A percentile compares a stretch with the other conserved stretches of the same genome.
Conservation (phyloP, 64 coral and sea anemone genomes). For the Dendrophyllia cribrosa region DNA sequence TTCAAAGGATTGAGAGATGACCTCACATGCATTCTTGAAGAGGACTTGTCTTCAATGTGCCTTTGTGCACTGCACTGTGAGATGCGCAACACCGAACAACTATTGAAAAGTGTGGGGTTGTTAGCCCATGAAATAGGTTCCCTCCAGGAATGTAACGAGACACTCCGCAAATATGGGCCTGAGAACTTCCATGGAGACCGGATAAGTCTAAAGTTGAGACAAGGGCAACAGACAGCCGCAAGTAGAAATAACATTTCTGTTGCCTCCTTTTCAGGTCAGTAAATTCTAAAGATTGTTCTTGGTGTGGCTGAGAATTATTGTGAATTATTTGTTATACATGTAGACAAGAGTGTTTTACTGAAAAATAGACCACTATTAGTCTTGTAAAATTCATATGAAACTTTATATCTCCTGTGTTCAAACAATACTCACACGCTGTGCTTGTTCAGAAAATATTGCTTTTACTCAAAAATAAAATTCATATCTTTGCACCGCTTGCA, state of each 20-base stretch:
- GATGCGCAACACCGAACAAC: slow-evolving; percentile 34
- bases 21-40: slow-evolving; percentile 28
- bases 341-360: no score
- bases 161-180: slow-evolving; percentile 42
- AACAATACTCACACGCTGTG: no score
- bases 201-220: neutral
- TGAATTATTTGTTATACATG: no score
- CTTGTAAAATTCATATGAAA: no score
- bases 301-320: no score
- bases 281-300: no score
- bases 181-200: slow-evolving; percentile 11
- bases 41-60: slow-evolving; percentile 47
- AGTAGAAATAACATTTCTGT: neutral
- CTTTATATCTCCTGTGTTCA: no score
- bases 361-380: no score
- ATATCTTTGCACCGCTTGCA: no score
- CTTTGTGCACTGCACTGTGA: slow-evolving; percentile 61
- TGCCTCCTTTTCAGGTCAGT: slow-evolving; percentile 26
- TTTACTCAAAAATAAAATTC: no score
- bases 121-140: slow-evolving; percentile 40
- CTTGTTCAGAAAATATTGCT: no score
- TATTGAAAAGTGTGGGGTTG: slow-evolving; percentile 41
- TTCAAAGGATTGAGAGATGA: slow-evolving; percentile 58
- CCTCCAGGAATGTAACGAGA: slow-evolving; percentile 9
- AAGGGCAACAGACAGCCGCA: neutral